A percentile compares a stretch with the other conserved stretches of the same genome.
Conservation (phyloP, 2,797 vertebrate species). For the Enteromius viviparus region DNA sequence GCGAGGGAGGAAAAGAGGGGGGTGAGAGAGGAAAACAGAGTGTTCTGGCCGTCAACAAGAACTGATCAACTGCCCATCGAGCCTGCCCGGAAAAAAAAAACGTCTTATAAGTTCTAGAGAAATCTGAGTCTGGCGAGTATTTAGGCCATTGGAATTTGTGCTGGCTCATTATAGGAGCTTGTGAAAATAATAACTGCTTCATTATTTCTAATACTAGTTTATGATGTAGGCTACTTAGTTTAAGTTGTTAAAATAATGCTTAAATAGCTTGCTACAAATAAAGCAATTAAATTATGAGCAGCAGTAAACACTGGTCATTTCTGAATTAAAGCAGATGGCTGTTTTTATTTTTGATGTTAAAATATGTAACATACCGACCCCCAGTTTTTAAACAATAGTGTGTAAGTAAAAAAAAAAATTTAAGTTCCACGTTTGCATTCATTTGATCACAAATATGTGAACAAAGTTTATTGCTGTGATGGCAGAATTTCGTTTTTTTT, state of each 20-base stretch:
- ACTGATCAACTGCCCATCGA: background rate
- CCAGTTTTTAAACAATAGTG: no score
- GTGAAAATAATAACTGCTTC: constrained; percentile 17
- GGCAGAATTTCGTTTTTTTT: background rate
- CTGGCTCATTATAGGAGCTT: background rate
- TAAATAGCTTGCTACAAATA: background rate
- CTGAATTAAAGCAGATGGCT: background rate
- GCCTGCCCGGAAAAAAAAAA: background rate
- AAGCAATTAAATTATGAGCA: background rate
- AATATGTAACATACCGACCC: background rate
- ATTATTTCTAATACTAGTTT: background rate
- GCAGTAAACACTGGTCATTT: background rate
- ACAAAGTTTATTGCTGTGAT: background rate
- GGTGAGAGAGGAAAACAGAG: background rate
- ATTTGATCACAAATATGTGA: background rate
- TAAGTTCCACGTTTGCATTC: background rate
- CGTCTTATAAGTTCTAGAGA: background rate
- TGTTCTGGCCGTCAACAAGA: background rate
- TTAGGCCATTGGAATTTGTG: constrained; percentile 15
- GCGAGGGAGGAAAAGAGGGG: background rate
- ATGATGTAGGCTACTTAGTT: background rate
- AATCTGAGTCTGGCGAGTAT: background rate
- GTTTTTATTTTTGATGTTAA: background rate
- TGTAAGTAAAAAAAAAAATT: no score
- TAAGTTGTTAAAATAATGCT: constrained; percentile 2